phyloP scores from a whole-genome alignment of 2,797 vertebrate species.

The Melanotaenia boesemani region DNA sequence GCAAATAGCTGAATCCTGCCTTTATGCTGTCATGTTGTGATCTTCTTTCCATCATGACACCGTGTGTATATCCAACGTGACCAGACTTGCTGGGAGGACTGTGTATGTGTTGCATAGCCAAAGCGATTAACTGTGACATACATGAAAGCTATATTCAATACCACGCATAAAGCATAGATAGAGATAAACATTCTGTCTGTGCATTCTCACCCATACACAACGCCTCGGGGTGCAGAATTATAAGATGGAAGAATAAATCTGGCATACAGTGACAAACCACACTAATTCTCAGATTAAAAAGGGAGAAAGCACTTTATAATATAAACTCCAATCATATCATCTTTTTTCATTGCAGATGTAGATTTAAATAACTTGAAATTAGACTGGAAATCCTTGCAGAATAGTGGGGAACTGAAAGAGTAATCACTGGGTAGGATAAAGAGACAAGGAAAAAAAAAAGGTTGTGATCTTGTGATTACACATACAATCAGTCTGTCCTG shows the following conservation, averaged over 20 bases:
- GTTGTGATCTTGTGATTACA: background rate
- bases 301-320: background rate
- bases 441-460: no score
- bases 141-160: constrained; percentile 42
- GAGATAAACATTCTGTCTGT: constrained; percentile 37
- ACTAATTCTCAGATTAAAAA: constrained; percentile 19
- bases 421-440: background rate
- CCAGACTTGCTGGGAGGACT: constrained; percentile 7
- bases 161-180: constrained; percentile 25
- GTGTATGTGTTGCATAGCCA: constrained; percentile 8
- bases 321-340: background rate
- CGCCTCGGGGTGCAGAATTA: constrained; percentile 19
- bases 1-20: constrained; percentile 39
- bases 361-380: constrained; percentile 11
- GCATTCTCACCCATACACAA: constrained; percentile 4
- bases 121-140: constrained; percentile 45
- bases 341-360: background rate
- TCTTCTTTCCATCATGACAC: constrained; percentile 41
- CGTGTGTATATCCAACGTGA: constrained; percentile 34
- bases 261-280: constrained; percentile 13
- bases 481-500: background rate
- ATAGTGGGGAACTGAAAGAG: background rate
- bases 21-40: constrained; percentile 52
- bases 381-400: constrained; percentile 2
- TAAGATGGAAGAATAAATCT: constrained; percentile 15